A percentile compares a stretch with the other conserved stretches of the same genome.
Conservation (phyloP, 2,888 invertebrate genomes). For the Sphaeridia pumilis region DNA sequence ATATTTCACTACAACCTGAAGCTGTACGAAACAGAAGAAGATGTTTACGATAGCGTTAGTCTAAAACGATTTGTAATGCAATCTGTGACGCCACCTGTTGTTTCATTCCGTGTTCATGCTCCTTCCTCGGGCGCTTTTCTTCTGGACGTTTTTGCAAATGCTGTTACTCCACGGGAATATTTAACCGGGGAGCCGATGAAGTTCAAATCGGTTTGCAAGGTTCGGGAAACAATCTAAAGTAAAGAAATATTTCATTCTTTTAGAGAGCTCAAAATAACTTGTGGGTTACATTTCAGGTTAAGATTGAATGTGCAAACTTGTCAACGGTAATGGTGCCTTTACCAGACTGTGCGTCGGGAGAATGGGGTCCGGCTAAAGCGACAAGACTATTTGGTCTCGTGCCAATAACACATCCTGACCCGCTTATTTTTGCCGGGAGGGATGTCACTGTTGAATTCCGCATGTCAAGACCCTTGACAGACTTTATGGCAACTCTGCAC, state of each 20-base stretch:
- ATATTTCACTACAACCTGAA: constrained; percentile 99
- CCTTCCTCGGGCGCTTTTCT: constrained; percentile 90
- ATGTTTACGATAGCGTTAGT: constrained; percentile 84
- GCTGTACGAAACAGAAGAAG: constrained; percentile 84
- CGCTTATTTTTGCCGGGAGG: constrained; percentile 82
- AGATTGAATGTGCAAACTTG: constrained; percentile 86
- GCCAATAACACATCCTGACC: constrained; percentile 59
- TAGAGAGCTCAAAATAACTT: no score
- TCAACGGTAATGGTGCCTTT: constrained; percentile 97
- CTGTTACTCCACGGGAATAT: constrained; percentile 89
- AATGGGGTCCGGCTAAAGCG: constrained; percentile 98
- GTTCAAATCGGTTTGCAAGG: constrained; percentile 93
- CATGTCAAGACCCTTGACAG: constrained; percentile 84
- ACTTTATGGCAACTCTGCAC: constrained; percentile 95
- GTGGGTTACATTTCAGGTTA: constrained; percentile 41
- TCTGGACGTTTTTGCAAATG: constrained; percentile 95
- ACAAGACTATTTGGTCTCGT: constrained; percentile 79
- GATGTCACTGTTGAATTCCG: constrained; percentile 80
- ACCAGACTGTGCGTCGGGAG: constrained; percentile 96
- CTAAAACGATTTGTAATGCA: constrained; percentile 97
- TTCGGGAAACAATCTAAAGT: no score
- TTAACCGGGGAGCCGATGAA: constrained; percentile 96
- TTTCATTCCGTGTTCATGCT: constrained; percentile 95
- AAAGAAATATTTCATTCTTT: no score
- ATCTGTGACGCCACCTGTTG: constrained; percentile 79